Percentiles rank a stretch among this genome's conserved stretches.
Evolutionary conservation across 2,888 invertebrate species (phyloP).

Genomic region (Schrankia costaestrigalis): DNA sequence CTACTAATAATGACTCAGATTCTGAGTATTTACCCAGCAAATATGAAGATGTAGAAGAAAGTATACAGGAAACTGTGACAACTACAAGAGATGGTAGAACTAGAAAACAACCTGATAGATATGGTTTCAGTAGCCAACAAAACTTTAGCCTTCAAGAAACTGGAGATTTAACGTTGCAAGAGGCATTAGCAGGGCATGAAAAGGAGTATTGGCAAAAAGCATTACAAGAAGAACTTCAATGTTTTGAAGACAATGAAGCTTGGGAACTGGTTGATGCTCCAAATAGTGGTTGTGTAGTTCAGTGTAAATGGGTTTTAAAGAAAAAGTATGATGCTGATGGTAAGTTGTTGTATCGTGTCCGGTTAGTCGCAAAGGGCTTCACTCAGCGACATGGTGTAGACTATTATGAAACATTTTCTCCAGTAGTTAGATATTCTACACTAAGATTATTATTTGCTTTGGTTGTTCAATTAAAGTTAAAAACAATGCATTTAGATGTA

Average conservation of each 20-base stretch:
- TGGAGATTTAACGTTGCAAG: not conserved
- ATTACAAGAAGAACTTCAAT: not conserved
- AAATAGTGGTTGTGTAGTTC: not conserved
- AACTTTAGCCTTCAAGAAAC: not conserved
- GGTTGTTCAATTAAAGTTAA: not conserved
- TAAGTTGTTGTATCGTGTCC: not conserved
- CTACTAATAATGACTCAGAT: not conserved
- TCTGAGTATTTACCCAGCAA: constrained; percentile 8
- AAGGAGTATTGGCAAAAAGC: constrained; percentile 1
- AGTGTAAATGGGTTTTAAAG: not conserved
- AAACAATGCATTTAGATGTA: not conserved
- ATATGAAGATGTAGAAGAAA: not conserved
- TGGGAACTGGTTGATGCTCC: constrained; percentile 3
- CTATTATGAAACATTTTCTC: not conserved
- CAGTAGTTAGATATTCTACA: not conserved
- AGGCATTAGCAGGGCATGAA: not conserved
- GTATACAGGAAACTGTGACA: not conserved
- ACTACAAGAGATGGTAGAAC: constrained; percentile 6
- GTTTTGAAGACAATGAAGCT: constrained; percentile 3
- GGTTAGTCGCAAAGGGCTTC: not conserved
- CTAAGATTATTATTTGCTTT: not conserved
- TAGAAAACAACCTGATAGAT: not conserved
- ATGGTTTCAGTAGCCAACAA: not conserved
- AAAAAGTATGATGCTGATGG: not conserved
- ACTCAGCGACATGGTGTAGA: not conserved